Percentiles rank a stretch among this genome's conserved stretches.
These are phyloP conservation scores for Bolborhynchus lineola DNA, from an alignment of 2,113 vertebrate genomes.

Conservation along the genomic window DNA sequence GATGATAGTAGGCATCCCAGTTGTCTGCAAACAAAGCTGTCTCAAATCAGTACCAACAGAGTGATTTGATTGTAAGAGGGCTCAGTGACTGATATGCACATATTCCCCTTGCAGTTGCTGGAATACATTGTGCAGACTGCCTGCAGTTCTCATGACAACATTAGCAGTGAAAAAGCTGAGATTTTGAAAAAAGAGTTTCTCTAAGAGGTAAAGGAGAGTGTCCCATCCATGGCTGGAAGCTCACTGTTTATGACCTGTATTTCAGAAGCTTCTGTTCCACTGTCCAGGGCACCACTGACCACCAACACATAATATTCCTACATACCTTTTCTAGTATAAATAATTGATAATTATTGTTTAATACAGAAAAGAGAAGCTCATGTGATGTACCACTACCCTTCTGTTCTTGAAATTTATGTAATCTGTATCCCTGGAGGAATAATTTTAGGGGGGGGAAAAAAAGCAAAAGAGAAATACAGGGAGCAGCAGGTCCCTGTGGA, in stretches of 20 bases:
- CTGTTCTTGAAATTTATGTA: background rate
- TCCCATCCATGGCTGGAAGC: background rate
- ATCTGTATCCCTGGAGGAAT: background rate
- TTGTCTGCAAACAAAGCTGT: too few relatives aligned
- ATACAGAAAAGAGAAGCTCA: background rate
- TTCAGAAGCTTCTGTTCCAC: background rate
- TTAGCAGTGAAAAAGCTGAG: background rate
- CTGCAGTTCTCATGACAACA: background rate
- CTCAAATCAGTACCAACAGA: too few relatives aligned
- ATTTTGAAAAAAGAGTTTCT: background rate
- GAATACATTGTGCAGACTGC: too few relatives aligned
- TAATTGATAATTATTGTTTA: background rate
- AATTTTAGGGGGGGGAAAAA: background rate
- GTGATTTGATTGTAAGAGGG: too few relatives aligned
- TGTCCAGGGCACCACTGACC: background rate
- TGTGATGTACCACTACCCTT: accelerated
- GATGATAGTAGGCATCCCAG: too few relatives aligned
- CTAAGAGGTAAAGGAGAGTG: background rate
- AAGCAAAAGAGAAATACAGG: background rate
- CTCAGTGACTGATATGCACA: too few relatives aligned
- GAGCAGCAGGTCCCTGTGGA: background rate
- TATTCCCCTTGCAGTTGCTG: too few relatives aligned
- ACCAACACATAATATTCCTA: accelerated
- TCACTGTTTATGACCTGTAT: accelerated
- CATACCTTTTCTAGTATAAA: background rate